Conservation (phyloP, 2,888 invertebrate genomes). For the Eubasilissa splendida region DNA sequence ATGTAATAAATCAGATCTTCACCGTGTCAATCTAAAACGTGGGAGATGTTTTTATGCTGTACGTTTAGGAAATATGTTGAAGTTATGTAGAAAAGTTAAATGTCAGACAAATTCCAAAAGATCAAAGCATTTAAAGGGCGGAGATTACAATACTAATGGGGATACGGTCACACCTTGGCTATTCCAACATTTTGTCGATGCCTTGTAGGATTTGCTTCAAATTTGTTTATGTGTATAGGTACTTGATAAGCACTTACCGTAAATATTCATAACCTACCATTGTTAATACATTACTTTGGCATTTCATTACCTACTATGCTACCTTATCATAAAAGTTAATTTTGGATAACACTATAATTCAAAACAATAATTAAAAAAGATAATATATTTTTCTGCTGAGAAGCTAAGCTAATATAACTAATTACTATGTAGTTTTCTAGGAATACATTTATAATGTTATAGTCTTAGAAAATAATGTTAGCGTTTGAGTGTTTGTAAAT, state of each 20-base stretch:
- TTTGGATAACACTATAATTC: slow-evolving; percentile 29
- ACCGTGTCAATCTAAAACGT: slow-evolving; percentile 49
- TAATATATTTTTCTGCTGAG: slow-evolving; percentile 50
- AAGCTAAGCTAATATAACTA: slow-evolving; percentile 33
- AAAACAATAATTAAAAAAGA: slow-evolving; percentile 45
- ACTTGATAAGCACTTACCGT: slow-evolving; percentile 36
- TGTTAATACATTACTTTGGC: slow-evolving; percentile 28
- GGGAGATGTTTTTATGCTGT: slow-evolving; percentile 57
- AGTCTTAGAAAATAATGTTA: slow-evolving; percentile 2
- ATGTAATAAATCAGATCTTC: slow-evolving; percentile 56
- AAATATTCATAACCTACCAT: slow-evolving; percentile 33
- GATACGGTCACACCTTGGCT: slow-evolving; percentile 55
- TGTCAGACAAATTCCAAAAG: slow-evolving; percentile 51
- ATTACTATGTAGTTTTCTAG: slow-evolving; percentile 23
- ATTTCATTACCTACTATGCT: slow-evolving; percentile 21
- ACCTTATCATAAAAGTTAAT: slow-evolving; percentile 41
- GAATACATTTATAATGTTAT: slow-evolving; percentile 1
- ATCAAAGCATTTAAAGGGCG: slow-evolving; percentile 48
- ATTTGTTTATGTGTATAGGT: slow-evolving; percentile 31
- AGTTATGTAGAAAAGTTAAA: slow-evolving; percentile 55
- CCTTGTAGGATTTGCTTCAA: slow-evolving; percentile 55
- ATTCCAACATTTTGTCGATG: slow-evolving; percentile 56
- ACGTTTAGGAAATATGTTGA: slow-evolving; percentile 52
- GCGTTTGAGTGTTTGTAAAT: slow-evolving; percentile 33
- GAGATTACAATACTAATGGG: slow-evolving; percentile 46